A percentile compares a stretch with the other conserved stretches of the same genome.
These are phyloP conservation scores for Phyllotreta cruciferae DNA, from an alignment of 2,888 invertebrate species.

Conservation along the genomic window DNA sequence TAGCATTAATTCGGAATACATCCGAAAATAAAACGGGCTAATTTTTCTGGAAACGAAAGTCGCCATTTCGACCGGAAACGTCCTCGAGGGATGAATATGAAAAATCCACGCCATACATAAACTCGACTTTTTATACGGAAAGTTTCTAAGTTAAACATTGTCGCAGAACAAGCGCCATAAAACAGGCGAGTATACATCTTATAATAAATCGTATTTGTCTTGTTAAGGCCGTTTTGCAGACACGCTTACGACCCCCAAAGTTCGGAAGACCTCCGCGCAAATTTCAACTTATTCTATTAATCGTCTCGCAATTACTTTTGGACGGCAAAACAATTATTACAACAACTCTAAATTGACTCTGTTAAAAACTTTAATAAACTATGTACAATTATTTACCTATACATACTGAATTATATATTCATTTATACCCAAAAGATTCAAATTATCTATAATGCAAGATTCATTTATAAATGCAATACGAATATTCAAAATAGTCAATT, in stretches of 20 bases:
- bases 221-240: slow-evolving; percentile 43
- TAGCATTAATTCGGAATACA: no score
- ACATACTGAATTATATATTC: no score
- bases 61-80: slow-evolving; percentile 24
- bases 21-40: background rate
- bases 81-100: slow-evolving; percentile 36
- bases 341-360: no score
- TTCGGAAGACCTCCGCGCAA: slow-evolving; percentile 11
- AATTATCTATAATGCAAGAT: no score
- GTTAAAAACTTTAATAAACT: no score
- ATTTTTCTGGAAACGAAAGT: background rate
- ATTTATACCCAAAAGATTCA: no score
- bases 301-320: background rate
- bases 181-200: slow-evolving; percentile 40
- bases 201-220: slow-evolving; percentile 49
- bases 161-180: slow-evolving; percentile 37
- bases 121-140: slow-evolving; percentile 37
- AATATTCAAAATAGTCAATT: no score
- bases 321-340: no score
- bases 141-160: slow-evolving; percentile 38
- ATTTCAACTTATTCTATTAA: background rate
- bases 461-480: no score
- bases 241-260: slow-evolving; percentile 38
- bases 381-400: no score
- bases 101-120: slow-evolving; percentile 39